These are phyloP conservation scores for Strix uralensis DNA, from an alignment of 2,113 vertebrate genomes.

Conservation along the genomic window DNA sequence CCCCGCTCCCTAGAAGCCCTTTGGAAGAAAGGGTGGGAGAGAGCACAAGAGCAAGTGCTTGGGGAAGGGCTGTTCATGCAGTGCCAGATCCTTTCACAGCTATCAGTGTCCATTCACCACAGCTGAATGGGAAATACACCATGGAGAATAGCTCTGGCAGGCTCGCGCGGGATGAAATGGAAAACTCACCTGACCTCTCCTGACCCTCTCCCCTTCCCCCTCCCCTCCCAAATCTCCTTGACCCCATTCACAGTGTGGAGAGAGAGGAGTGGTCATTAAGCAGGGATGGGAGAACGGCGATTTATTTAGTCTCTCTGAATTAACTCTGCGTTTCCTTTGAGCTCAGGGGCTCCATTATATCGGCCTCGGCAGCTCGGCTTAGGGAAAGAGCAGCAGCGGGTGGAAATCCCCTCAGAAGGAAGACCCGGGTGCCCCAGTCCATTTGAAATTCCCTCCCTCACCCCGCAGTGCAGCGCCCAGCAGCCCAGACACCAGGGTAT, in stretches of 20 bases:
- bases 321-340: conserved; percentile 10
- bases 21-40: conserved; percentile 38
- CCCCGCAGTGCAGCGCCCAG: fast-evolving
- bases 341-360: not conserved
- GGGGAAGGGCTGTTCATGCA: conserved; percentile 19
- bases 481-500: not conserved
- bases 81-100: conserved; percentile 59
- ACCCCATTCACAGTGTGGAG: conserved; percentile 2
- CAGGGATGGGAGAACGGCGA: not conserved
- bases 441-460: not conserved
- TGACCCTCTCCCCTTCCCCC: conserved; percentile 19
- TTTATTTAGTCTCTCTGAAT: conserved; percentile 4
- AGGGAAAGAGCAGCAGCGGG: not conserved
- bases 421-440: not conserved
- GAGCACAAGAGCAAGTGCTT: not conserved
- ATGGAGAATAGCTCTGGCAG: conserved; percentile 64
- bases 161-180: not conserved
- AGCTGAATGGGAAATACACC: conserved; percentile 32
- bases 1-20: not conserved
- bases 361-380: not conserved
- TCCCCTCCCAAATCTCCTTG: conserved; percentile 25
- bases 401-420: not conserved
- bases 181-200: conserved; percentile 39
- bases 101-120: conserved; percentile 31
- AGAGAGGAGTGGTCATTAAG: not conserved